Conservation (phyloP, 2,113 vertebrate genomes). For the Patagioenas fasciata region DNA sequence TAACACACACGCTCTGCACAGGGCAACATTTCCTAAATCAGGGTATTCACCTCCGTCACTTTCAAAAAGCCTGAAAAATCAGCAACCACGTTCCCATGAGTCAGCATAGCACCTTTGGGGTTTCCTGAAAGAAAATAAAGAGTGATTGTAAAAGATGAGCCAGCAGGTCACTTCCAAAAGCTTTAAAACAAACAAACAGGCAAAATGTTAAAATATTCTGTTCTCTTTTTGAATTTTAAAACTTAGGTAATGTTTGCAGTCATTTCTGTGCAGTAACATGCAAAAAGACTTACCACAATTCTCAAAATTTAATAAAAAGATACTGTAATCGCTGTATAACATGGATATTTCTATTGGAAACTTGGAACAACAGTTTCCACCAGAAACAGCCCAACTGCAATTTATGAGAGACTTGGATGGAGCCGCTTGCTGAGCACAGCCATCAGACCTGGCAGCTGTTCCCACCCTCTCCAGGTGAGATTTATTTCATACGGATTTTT, state of each 20-base stretch:
- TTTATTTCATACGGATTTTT: background rate
- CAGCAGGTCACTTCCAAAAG: background rate
- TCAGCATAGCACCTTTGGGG: conserved; percentile 98
- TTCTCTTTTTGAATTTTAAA: background rate
- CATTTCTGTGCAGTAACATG: background rate
- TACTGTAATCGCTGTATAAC: background rate
- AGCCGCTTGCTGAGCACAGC: background rate
- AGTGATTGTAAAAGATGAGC: background rate
- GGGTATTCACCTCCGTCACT: conserved; percentile 94
- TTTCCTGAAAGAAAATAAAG: conserved; percentile 80
- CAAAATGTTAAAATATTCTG: background rate
- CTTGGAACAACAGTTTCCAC: background rate
- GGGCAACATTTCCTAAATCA: background rate
- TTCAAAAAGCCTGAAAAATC: conserved; percentile 98
- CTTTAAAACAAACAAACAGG: background rate
- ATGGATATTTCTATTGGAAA: background rate
- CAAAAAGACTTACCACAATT: background rate
- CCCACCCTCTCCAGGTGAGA: background rate
- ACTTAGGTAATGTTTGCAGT: rapidly evolving
- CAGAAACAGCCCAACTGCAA: background rate
- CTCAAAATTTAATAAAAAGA: background rate
- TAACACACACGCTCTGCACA: background rate
- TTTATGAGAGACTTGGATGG: background rate
- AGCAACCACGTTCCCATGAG: conserved; percentile 95
- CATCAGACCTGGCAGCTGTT: background rate